phyloP scores from a whole-genome alignment of 2,113 vertebrate genomes.

The Gambusia affinis region DNA sequence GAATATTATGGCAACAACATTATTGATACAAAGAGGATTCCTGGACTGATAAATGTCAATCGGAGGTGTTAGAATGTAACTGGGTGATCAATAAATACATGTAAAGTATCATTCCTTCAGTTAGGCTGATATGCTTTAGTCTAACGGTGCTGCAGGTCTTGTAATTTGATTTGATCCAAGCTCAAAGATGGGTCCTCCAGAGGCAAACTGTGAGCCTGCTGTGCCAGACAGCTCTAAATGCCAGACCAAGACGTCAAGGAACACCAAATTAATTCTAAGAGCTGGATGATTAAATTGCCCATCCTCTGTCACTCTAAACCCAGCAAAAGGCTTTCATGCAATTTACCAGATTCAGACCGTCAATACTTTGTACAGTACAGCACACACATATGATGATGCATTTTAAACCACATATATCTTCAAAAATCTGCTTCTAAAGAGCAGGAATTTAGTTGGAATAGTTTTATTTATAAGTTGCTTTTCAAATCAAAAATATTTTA shows the following conservation, averaged over 20 bases:
- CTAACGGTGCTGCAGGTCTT: conserved; percentile 1
- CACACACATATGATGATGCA: conserved; percentile 2
- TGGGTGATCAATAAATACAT: conserved; percentile 1
- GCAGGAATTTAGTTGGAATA: no score
- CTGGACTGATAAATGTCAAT: conserved; percentile 37
- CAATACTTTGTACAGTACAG: conserved; percentile 11
- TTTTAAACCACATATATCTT: background rate
- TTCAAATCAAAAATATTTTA: no score
- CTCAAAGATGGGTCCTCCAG: conserved; percentile 33
- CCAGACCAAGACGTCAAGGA: conserved; percentile 58
- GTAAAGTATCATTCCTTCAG: conserved; percentile 23
- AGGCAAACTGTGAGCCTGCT: conserved; percentile 18
- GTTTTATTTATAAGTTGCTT: no score
- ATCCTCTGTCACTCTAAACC: conserved; percentile 51
- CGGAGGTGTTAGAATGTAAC: conserved; percentile 22
- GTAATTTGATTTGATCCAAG: conserved; percentile 1
- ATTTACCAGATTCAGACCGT: conserved; percentile 24
- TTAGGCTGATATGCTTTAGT: conserved; percentile 6
- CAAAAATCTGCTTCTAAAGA: no score
- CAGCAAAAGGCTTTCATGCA: conserved; percentile 38
- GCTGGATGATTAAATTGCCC: conserved; percentile 64
- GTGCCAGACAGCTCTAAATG: conserved; percentile 56
- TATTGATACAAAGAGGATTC: conserved; percentile 14
- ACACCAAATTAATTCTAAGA: conserved; percentile 66
- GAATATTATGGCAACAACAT: conserved; percentile 14